Percentiles rank a stretch among this genome's conserved stretches.
Evolutionary conservation across 2,113 vertebrate genomes (phyloP).

Genomic region (Lethenteron reissneri): DNA sequence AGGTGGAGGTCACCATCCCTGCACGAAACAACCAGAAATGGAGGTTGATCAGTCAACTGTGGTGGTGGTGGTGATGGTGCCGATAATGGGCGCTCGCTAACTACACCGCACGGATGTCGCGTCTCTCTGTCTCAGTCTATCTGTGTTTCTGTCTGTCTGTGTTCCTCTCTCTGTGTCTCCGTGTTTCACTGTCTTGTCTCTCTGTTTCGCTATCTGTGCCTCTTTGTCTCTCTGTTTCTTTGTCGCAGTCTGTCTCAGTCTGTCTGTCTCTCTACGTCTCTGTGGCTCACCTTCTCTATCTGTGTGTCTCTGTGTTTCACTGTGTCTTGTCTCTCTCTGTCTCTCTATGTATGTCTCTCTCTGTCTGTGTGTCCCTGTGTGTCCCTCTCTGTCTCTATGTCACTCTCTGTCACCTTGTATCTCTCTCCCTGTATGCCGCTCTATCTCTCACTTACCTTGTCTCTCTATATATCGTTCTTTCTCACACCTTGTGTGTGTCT

Average conservation of each 20-base stretch:
- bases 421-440: too few species aligned
- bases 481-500: neutral
- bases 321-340: neutral
- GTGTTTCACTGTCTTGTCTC: neutral
- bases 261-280: neutral
- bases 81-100: too few species aligned
- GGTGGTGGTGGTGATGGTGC: too few species aligned
- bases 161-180: neutral
- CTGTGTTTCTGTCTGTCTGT: neutral
- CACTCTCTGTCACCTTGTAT: neutral
- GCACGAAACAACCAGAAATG: too few species aligned
- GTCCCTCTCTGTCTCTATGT: neutral
- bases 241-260: neutral
- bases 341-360: neutral
- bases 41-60: too few species aligned
- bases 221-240: neutral
- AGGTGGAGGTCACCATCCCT: too few species aligned
- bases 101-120: too few species aligned
- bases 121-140: too few species aligned
- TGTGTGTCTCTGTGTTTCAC: neutral
- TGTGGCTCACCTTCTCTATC: neutral
- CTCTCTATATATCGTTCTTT: too few species aligned
- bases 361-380: neutral
- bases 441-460: too few species aligned
- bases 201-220: neutral